Percentiles rank a stretch among this genome's conserved stretches.
Evolutionary conservation across 2,113 vertebrate species (phyloP).

Genomic region (Trichomycterus rosablanca): DNA sequence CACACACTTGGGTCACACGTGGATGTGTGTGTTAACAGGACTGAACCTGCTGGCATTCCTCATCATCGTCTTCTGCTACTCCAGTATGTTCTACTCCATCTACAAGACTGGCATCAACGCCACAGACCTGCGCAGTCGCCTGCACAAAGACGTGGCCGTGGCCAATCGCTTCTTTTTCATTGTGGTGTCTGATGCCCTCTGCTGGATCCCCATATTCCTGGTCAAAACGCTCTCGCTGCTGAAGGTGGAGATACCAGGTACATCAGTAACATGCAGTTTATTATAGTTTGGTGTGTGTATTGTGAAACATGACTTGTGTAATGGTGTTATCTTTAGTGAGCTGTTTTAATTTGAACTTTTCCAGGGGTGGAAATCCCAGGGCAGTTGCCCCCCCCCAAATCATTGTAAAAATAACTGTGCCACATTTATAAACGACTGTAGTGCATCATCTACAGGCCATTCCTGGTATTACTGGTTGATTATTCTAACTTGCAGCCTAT

Average conservation of each 20-base stretch:
- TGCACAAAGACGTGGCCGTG: conserved; percentile 65
- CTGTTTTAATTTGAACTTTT: too few species aligned
- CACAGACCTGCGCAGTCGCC: conserved; percentile 61
- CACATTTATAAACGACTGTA: too few species aligned
- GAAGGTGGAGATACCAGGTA: conserved; percentile 72
- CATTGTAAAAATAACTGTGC: too few species aligned
- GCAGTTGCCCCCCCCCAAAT: too few species aligned
- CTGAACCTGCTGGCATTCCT: conserved; percentile 74
- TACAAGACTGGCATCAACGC: conserved; percentile 68
- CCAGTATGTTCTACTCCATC: conserved; percentile 74
- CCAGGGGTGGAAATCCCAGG: too few species aligned
- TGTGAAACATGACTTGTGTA: neutral
- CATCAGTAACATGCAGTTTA: neutral
- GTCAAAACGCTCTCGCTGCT: conserved; percentile 71
- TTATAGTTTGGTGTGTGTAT: neutral
- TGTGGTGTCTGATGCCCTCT: conserved; percentile 86
- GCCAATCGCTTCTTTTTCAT: conserved; percentile 76
- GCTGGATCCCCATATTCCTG: conserved; percentile 81
- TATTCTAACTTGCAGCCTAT: too few species aligned
- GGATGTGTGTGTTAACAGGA: conserved; percentile 53
- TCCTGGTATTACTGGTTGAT: too few species aligned
- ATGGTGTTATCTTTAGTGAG: too few species aligned
- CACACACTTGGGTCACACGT: too few species aligned
- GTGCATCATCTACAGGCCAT: too few species aligned
- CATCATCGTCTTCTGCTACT: conserved; percentile 65